These are phyloP conservation scores for Epizoanthus illoricatus DNA, from an alignment of 92 coral and sea anemone genomes.

Conservation along the genomic window DNA sequence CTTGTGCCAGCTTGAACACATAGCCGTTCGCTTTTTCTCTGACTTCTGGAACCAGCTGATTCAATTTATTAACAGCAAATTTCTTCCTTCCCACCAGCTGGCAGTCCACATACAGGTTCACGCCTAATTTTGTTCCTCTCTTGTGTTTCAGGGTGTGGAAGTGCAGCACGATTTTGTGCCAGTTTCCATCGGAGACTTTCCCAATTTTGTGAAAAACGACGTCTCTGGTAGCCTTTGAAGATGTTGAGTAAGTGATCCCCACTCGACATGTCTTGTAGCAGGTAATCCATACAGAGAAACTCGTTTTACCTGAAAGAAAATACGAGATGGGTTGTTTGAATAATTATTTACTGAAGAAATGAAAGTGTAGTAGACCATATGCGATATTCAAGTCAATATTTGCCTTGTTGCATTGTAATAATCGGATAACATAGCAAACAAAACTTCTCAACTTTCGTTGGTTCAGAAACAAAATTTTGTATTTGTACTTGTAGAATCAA, in stretches of 20 bases:
- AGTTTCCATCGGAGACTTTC: conserved; percentile 65
- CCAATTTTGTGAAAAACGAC: conserved; percentile 64
- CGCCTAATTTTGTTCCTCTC: conserved; percentile 47
- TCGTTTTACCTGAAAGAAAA: conserved; percentile 50
- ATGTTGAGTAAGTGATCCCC: conserved; percentile 64
- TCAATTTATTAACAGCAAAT: conserved; percentile 35
- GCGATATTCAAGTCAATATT: too few species aligned
- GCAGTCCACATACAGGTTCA: conserved; percentile 74
- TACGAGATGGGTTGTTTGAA: too few species aligned
- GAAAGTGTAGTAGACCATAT: too few species aligned
- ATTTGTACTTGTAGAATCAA: too few species aligned
- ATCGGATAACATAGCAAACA: too few species aligned
- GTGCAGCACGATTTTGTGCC: conserved; percentile 83
- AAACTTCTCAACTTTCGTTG: too few species aligned
- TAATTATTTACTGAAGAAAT: too few species aligned
- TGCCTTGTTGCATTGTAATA: too few species aligned
- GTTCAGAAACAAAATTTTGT: too few species aligned
- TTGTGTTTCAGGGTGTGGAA: conserved; percentile 56
- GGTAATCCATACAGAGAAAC: conserved; percentile 72
- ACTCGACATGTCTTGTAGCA: conserved; percentile 78
- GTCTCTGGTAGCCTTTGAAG: conserved; percentile 41
- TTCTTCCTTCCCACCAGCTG: conserved; percentile 62
- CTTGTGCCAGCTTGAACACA: conserved; percentile 70
- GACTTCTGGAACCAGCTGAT: conserved; percentile 59
- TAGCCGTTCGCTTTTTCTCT: conserved; percentile 36